Conservation (phyloP, 1,140 invertebrate species). For the Tetramorium alpestre region DNA sequence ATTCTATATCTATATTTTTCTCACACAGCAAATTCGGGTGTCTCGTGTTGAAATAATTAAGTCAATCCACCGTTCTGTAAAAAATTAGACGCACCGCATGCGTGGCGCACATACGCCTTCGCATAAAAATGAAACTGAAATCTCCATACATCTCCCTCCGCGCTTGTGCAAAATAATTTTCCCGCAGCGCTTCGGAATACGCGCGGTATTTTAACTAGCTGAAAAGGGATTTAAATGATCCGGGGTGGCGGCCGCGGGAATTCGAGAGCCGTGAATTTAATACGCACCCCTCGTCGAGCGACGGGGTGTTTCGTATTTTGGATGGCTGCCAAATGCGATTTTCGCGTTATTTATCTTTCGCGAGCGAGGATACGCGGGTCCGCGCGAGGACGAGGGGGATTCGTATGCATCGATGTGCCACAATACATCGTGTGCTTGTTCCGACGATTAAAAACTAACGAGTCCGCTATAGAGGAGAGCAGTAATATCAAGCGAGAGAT, state of each 20-base stretch:
- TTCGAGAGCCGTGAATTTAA: conserved; percentile 46
- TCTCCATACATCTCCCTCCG: not conserved
- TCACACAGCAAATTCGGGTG: not conserved
- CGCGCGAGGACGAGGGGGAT: not conserved
- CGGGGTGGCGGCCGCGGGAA: conserved; percentile 21
- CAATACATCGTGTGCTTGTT: conserved; percentile 30
- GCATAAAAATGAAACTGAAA: conserved; percentile 49
- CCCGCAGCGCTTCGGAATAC: conserved; percentile 24
- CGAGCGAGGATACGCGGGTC: not conserved
- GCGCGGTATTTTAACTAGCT: conserved; percentile 60
- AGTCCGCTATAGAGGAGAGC: not conserved
- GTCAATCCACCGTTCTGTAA: not conserved
- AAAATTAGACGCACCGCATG: conserved; percentile 40
- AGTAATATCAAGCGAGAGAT: conserved; percentile 32
- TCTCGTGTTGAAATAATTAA: conserved; percentile 44
- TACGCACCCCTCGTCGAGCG: conserved; percentile 4
- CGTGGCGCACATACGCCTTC: conserved; percentile 20
- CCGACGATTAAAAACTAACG: conserved; percentile 52
- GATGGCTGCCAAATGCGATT: conserved; percentile 50
- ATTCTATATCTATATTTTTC: not conserved
- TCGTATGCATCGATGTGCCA: conserved; percentile 1
- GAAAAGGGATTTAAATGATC: conserved; percentile 64
- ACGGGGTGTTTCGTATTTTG: conserved; percentile 48
- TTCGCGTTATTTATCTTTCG: conserved; percentile 58
- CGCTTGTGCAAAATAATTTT: conserved; percentile 23